phyloP scores from a whole-genome alignment of 2,888 invertebrate species.

The Leptinotarsa tumamoca region DNA sequence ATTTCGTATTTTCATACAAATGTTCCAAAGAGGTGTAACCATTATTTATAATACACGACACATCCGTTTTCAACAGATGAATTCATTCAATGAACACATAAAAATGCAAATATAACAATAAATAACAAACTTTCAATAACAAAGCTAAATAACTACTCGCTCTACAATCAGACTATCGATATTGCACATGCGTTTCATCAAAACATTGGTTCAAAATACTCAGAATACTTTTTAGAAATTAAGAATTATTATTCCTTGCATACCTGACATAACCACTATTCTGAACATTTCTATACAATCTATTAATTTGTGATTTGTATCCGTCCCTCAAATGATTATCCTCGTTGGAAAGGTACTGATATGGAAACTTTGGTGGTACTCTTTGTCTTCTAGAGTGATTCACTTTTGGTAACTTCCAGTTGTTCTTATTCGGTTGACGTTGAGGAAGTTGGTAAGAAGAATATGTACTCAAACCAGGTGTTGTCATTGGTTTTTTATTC shows the following conservation, averaged over 20 bases:
- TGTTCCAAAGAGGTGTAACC: too few relatives aligned
- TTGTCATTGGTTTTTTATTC: slow-evolving; percentile 64
- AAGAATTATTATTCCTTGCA: slow-evolving; percentile 32
- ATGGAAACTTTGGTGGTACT: slow-evolving; percentile 24
- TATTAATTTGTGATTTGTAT: slow-evolving; percentile 47
- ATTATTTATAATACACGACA: too few relatives aligned
- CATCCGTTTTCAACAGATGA: too few relatives aligned
- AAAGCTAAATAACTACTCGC: background rate
- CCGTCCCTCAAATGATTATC: slow-evolving; percentile 33
- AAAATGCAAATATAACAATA: background rate
- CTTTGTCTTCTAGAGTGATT: slow-evolving; percentile 14
- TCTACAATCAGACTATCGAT: slow-evolving; percentile 4
- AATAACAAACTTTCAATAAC: background rate
- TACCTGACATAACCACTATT: slow-evolving; percentile 52
- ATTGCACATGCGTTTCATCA: slow-evolving; percentile 14
- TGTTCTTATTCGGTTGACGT: slow-evolving; percentile 26
- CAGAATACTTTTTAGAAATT: background rate
- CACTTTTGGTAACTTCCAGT: slow-evolving; percentile 33
- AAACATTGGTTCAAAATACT: background rate
- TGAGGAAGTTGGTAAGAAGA: slow-evolving; percentile 51
- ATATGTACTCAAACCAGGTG: slow-evolving; percentile 68
- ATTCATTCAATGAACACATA: too few relatives aligned
- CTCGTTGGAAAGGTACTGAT: slow-evolving; percentile 36
- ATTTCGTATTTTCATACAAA: too few relatives aligned
- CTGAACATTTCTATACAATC: slow-evolving; percentile 48